These are phyloP conservation scores for Eupithecia subumbrata DNA, from an alignment of 2,888 invertebrate species.

Conservation along the genomic window DNA sequence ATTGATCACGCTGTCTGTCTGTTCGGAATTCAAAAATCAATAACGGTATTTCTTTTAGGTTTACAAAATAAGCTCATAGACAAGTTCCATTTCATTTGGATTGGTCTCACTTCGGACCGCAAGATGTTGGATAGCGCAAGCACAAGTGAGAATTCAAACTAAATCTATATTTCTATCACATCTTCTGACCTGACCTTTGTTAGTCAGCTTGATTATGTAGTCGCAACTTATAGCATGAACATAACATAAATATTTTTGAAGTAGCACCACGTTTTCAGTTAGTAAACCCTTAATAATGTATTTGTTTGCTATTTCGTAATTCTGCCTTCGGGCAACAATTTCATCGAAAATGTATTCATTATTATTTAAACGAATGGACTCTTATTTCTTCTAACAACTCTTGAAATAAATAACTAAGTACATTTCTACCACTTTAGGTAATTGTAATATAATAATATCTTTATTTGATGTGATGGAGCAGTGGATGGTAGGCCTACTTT, in stretches of 20 bases:
- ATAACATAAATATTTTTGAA: background rate
- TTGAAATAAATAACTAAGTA: conserved; percentile 3
- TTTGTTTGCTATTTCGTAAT: conserved; percentile 24
- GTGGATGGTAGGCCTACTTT: background rate
- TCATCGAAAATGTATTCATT: conserved; percentile 41
- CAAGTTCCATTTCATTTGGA: background rate
- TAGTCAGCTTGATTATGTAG: too few species aligned
- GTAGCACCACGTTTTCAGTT: conserved; percentile 3
- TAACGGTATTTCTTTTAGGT: background rate
- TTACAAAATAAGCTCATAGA: background rate
- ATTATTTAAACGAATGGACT: background rate
- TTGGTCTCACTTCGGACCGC: too few species aligned
- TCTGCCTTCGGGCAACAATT: conserved; percentile 27
- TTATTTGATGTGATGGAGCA: background rate
- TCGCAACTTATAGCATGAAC: background rate
- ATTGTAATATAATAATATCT: conserved; percentile 7
- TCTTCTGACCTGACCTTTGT: too few species aligned
- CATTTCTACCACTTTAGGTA: background rate
- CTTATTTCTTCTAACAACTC: background rate
- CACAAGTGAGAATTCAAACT: too few species aligned
- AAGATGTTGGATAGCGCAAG: too few species aligned
- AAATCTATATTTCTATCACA: too few species aligned
- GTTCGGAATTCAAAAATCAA: background rate
- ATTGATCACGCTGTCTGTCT: background rate
- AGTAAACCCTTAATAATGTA: conserved; percentile 1